These are phyloP conservation scores for Channallabes apus DNA, from an alignment of 2,797 vertebrate species.

Conservation along the genomic window DNA sequence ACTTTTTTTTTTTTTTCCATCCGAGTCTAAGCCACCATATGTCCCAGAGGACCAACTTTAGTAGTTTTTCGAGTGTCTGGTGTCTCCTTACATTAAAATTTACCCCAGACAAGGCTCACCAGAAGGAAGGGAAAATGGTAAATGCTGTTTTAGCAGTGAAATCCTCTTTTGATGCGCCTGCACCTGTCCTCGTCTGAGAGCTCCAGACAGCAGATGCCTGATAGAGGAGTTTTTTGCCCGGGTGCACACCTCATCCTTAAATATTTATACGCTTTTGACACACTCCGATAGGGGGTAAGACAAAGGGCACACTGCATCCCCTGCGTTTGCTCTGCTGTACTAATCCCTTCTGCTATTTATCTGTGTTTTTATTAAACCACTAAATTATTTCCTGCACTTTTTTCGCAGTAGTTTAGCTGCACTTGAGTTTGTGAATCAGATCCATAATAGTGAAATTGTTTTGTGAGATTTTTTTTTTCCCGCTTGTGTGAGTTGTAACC, in stretches of 20 bases:
- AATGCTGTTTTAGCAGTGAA: slow-evolving; percentile 96
- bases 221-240: slow-evolving; percentile 78
- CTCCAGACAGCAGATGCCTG: slow-evolving; percentile 88
- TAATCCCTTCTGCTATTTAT: slow-evolving; percentile 66
- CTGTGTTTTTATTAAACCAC: slow-evolving; percentile 39
- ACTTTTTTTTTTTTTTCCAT: slow-evolving; percentile 53
- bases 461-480: too few species aligned
- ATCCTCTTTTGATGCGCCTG: slow-evolving; percentile 90
- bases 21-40: slow-evolving; percentile 72
- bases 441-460: neutral
- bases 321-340: slow-evolving; percentile 61
- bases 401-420: neutral
- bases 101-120: slow-evolving; percentile 75
- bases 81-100: slow-evolving; percentile 81
- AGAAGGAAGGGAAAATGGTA: slow-evolving; percentile 74
- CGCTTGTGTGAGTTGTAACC: neutral
- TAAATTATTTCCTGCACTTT: neutral
- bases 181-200: slow-evolving; percentile 95
- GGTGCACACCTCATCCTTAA: slow-evolving; percentile 94
- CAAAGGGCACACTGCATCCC: slow-evolving; percentile 82
- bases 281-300: slow-evolving; percentile 84
- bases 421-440: neutral
- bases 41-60: slow-evolving; percentile 78
- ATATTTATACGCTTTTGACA: slow-evolving; percentile 99
- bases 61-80: slow-evolving; percentile 73